Evolutionary conservation across 2,888 invertebrate genomes (phyloP).

Genomic region (Aphodius sticticus): DNA sequence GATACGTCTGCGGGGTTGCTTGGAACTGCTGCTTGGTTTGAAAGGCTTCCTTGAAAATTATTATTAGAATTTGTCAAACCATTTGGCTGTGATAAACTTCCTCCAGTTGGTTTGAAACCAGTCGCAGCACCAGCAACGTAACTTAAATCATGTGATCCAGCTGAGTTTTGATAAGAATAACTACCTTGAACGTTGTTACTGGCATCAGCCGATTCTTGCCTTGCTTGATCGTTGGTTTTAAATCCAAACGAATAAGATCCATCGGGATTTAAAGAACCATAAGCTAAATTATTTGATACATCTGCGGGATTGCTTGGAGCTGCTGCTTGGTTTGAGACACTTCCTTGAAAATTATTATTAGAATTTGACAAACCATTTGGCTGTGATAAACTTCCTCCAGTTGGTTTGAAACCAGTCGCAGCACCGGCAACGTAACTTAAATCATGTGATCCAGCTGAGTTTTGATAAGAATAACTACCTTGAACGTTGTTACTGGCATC

Average conservation of each 20-base stretch:
- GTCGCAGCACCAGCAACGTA: slow-evolving; percentile 46
- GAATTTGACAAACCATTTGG: background rate
- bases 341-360: background rate
- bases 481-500: slow-evolving; percentile 77
- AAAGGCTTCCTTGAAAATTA: background rate
- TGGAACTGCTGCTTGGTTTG: background rate
- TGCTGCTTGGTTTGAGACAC: background rate
- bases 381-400: slow-evolving; percentile 51
- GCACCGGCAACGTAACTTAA: slow-evolving; percentile 42
- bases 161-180: slow-evolving; percentile 45
- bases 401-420: slow-evolving; percentile 47
- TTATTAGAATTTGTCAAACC: slow-evolving; percentile 35
- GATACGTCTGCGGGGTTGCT: background rate
- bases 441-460: slow-evolving; percentile 45
- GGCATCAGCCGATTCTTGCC: slow-evolving; percentile 46
- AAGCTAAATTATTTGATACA: slow-evolving; percentile 9
- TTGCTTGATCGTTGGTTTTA: slow-evolving; percentile 44
- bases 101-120: slow-evolving; percentile 54
- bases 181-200: slow-evolving; percentile 49
- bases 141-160: slow-evolving; percentile 45
- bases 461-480: slow-evolving; percentile 75
- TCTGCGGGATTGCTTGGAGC: background rate
- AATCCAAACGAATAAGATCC: slow-evolving; percentile 50
- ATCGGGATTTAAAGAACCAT: slow-evolving; percentile 38
- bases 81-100: slow-evolving; percentile 52